A percentile compares a stretch with the other conserved stretches of the same genome.
phyloP scores from a whole-genome alignment of 2,888 invertebrate species.

The Ametastegia equiseti region DNA sequence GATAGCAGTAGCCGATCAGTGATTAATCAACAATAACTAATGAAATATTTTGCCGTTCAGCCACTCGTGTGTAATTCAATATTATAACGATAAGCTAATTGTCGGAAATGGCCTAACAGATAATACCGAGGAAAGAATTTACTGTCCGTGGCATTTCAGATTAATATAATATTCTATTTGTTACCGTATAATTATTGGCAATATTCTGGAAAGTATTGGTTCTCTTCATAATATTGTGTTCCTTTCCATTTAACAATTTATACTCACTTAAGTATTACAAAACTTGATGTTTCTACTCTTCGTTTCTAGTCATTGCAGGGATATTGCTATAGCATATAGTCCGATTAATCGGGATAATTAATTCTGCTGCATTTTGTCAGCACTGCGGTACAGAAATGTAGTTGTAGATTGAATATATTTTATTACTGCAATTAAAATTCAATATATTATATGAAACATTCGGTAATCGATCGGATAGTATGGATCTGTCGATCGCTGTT shows the following conservation, averaged over 20 bases:
- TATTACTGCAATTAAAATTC: neutral
- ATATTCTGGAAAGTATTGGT: conserved; percentile 55
- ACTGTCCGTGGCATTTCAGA: neutral
- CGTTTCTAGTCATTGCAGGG: conserved; percentile 55
- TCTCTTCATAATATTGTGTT: conserved; percentile 56
- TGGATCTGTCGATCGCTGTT: neutral
- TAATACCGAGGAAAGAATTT: neutral
- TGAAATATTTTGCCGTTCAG: neutral
- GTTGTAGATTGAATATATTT: neutral
- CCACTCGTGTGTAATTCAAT: conserved; percentile 1
- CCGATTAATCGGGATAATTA: neutral
- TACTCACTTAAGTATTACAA: conserved; percentile 37
- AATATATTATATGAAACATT: neutral
- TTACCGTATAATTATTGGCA: neutral
- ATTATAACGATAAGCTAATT: conserved; percentile 5
- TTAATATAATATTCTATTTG: neutral
- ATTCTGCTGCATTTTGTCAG: neutral
- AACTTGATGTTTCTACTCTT: conserved; percentile 29
- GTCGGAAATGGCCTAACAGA: conserved; percentile 16
- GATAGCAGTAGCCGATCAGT: neutral
- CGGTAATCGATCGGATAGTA: neutral
- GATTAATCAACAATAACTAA: neutral
- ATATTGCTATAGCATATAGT: conserved; percentile 35
- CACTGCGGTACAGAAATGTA: conserved; percentile 35
- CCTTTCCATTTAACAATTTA: conserved; percentile 47